Evolutionary conservation across 2,888 invertebrate genomes (phyloP).

Genomic region (Scotopteryx bipunctaria): DNA sequence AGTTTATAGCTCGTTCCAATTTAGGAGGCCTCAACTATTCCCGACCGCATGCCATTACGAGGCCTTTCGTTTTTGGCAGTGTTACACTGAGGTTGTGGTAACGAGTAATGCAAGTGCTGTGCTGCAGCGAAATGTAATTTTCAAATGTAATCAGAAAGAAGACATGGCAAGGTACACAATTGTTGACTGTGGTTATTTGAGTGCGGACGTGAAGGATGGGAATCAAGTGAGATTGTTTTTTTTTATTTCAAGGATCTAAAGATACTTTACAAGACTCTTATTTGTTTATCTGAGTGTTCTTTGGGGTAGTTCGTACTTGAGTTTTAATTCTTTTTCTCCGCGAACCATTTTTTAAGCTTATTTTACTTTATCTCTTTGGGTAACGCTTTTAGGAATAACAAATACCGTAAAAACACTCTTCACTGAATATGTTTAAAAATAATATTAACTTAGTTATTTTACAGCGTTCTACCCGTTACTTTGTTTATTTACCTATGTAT

Average conservation of each 20-base stretch:
- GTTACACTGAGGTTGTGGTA: constrained; percentile 32
- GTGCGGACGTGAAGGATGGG: constrained; percentile 48
- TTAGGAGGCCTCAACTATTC: constrained; percentile 41
- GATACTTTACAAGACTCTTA: too few relatives aligned
- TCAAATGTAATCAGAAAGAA: constrained; percentile 50
- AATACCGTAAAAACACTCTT: too few relatives aligned
- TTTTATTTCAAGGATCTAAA: constrained; percentile 4
- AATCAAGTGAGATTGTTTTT: constrained; percentile 46
- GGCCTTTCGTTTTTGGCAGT: constrained; percentile 41
- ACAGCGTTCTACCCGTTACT: too few relatives aligned
- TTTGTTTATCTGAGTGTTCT: neutral
- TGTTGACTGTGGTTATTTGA: constrained; percentile 44
- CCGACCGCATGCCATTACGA: constrained; percentile 29
- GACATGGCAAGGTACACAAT: constrained; percentile 50
- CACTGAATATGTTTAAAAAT: too few relatives aligned
- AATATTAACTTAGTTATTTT: too few relatives aligned
- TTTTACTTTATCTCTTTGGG: too few relatives aligned
- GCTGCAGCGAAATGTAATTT: constrained; percentile 48
- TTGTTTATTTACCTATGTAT: too few relatives aligned
- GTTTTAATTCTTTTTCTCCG: too few relatives aligned
- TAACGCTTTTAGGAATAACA: too few relatives aligned
- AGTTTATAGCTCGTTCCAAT: constrained; percentile 52
- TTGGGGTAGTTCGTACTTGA: neutral
- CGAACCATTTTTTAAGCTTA: too few relatives aligned
- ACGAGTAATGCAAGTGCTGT: constrained; percentile 35